Evolutionary conservation across 2,888 invertebrate species (phyloP).

Genomic region (Coleophora deauratella): DNA sequence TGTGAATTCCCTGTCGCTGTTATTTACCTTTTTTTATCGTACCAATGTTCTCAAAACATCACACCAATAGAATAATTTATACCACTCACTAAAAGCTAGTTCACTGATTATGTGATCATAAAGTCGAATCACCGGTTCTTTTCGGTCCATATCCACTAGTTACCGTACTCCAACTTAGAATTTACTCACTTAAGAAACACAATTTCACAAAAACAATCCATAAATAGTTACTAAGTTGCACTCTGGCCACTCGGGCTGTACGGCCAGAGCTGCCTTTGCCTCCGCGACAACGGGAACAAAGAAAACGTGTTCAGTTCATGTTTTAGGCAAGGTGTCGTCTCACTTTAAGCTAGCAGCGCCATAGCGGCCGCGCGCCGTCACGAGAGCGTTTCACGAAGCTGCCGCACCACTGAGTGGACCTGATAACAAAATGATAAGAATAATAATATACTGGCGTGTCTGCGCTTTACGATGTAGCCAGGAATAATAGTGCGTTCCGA

Average conservation of each 20-base stretch:
- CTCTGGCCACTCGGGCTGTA: neutral
- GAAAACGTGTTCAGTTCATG: neutral
- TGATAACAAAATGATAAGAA: neutral
- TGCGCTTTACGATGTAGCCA: no score
- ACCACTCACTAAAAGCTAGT: no score
- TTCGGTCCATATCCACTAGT: neutral
- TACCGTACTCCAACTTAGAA: neutral
- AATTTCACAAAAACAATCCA: no score
- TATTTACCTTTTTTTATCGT: no score
- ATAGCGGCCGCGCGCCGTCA: constrained; percentile 17
- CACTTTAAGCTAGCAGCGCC: neutral
- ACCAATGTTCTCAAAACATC: no score
- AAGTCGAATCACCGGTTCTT: neutral
- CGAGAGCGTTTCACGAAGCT: constrained; percentile 38
- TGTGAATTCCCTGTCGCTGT: no score
- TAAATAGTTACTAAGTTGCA: no score
- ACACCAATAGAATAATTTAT: no score
- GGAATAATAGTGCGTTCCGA: no score
- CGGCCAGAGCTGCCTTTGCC: neutral
- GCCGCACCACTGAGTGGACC: constrained; percentile 62
- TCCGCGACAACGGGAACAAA: neutral
- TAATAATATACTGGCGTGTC: no score
- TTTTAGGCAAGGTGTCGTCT: neutral
- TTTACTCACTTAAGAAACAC: neutral
- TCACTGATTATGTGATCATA: no score